Percentiles rank a stretch among this genome's conserved stretches.
These are phyloP conservation scores for Achroia grisella DNA, from an alignment of 1,140 invertebrate genomes.

Conservation along the genomic window DNA sequence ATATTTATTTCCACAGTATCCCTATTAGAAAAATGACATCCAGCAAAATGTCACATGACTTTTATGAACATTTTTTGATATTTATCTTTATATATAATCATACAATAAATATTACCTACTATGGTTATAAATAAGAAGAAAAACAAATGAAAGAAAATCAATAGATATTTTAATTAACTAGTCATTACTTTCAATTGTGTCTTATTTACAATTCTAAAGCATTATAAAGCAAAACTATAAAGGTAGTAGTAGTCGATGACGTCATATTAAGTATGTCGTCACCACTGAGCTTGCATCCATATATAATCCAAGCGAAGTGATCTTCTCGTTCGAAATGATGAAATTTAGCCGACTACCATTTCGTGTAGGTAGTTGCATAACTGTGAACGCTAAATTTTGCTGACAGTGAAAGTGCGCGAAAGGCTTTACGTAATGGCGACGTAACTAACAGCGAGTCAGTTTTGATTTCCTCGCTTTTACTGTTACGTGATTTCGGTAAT, in stretches of 20 bases:
- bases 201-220: conserved; percentile 6
- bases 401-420: conserved; percentile 72
- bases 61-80: too few species aligned
- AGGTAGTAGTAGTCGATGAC: too few species aligned
- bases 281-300: conserved; percentile 30
- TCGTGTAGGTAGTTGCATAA: conserved; percentile 49
- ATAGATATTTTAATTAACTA: too few species aligned
- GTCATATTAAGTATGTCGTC: conserved; percentile 32
- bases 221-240: conserved; percentile 3
- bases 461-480: conserved; percentile 70
- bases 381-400: conserved; percentile 68
- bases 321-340: conserved; percentile 64
- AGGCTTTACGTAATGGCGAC: conserved; percentile 66
- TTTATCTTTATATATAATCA: too few species aligned
- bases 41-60: too few species aligned
- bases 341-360: conserved; percentile 68
- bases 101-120: too few species aligned
- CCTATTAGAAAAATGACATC: too few species aligned
- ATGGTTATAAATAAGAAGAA: too few species aligned
- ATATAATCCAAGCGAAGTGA: conserved; percentile 28
- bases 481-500: conserved; percentile 46
- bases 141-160: too few species aligned
- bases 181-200: too few species aligned
- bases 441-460: conserved; percentile 62
- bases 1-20: too few species aligned